phyloP scores from a whole-genome alignment of 2,888 invertebrate genomes.

The Drosophila mercatorum region DNA sequence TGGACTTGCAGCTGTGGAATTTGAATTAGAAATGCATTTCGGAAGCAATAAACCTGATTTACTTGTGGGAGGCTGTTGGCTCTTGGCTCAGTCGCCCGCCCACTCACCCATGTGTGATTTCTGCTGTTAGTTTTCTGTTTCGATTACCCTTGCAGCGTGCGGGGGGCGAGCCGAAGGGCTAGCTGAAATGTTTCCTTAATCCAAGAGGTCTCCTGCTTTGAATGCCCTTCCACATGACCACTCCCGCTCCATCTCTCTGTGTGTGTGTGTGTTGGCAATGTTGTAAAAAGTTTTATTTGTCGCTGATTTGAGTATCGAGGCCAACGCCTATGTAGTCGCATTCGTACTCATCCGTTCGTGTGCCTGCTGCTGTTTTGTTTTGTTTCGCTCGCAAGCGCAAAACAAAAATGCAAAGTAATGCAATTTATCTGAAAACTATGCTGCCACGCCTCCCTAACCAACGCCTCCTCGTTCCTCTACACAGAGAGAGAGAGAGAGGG shows the following conservation, averaged over 20 bases:
- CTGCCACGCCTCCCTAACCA: slow-evolving; percentile 39
- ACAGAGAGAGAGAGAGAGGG: slow-evolving; percentile 6
- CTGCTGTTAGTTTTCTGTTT: slow-evolving; percentile 42
- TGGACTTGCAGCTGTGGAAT: background rate
- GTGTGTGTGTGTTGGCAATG: slow-evolving; percentile 39
- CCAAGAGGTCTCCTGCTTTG: slow-evolving; percentile 50
- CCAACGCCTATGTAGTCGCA: slow-evolving; percentile 52
- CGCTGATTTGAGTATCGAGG: slow-evolving; percentile 72
- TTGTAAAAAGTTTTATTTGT: slow-evolving; percentile 72
- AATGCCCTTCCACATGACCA: slow-evolving; percentile 27
- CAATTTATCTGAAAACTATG: slow-evolving; percentile 73
- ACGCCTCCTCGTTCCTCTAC: background rate
- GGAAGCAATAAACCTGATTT: slow-evolving; percentile 57
- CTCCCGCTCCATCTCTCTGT: background rate
- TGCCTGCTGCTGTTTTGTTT: slow-evolving; percentile 35
- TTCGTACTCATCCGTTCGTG: slow-evolving; percentile 17
- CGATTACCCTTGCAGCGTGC: slow-evolving; percentile 35
- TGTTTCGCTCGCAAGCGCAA: slow-evolving; percentile 60
- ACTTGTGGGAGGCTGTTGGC: slow-evolving; percentile 9
- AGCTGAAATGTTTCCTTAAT: slow-evolving; percentile 62
- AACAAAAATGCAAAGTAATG: slow-evolving; percentile 70
- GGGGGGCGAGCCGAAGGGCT: slow-evolving; percentile 23
- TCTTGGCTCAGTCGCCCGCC: slow-evolving; percentile 25
- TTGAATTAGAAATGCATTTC: slow-evolving; percentile 27
- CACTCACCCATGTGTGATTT: slow-evolving; percentile 25